These are phyloP conservation scores for Quiscalus mexicanus DNA, from an alignment of 2,113 vertebrate species.

Conservation along the genomic window DNA sequence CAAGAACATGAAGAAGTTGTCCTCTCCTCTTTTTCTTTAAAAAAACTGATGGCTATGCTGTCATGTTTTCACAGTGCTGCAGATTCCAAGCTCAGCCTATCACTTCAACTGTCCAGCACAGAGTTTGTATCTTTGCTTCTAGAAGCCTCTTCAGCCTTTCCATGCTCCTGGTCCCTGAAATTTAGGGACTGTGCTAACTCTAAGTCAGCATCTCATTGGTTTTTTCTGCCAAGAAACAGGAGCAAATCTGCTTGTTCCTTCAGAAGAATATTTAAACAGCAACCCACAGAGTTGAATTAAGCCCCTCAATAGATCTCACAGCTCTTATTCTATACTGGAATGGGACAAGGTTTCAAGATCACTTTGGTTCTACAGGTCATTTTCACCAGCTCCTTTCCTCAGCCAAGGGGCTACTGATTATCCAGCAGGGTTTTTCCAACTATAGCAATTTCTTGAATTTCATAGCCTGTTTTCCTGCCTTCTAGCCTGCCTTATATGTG, in stretches of 20 bases:
- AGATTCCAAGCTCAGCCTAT: neutral
- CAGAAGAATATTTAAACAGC: neutral
- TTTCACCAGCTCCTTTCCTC: neutral
- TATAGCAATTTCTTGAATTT: neutral
- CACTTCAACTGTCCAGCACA: neutral
- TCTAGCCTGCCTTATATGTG: neutral
- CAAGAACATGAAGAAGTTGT: neutral
- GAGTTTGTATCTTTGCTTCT: neutral
- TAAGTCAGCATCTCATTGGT: neutral
- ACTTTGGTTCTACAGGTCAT: neutral
- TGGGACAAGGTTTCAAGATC: rapidly evolving
- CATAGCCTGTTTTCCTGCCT: neutral
- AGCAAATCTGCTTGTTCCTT: neutral
- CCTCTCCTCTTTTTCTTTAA: neutral
- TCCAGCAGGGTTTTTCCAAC: neutral
- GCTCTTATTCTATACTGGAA: neutral
- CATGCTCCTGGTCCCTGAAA: neutral
- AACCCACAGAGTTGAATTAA: neutral
- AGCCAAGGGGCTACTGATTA: neutral
- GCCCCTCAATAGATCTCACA: neutral
- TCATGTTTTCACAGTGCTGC: neutral
- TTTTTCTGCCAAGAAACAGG: neutral
- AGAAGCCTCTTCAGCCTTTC: neutral
- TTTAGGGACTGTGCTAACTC: neutral
- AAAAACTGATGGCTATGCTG: neutral